These are phyloP conservation scores for Capreolus pygargus DNA, from an alignment of 2,113 vertebrate species.

Conservation along the genomic window DNA sequence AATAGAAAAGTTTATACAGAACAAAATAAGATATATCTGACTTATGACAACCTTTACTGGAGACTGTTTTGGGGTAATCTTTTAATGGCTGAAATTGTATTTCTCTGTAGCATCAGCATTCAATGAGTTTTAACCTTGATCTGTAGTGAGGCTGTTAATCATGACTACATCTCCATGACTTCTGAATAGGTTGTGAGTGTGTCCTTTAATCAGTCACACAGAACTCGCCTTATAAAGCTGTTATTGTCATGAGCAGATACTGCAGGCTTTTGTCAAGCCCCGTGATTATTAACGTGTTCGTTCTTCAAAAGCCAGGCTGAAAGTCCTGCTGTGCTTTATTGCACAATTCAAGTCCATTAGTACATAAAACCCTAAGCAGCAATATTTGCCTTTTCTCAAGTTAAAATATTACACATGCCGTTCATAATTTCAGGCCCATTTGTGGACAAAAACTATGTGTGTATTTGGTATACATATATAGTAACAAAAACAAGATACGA, in stretches of 20 bases:
- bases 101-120: not conserved
- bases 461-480: not conserved
- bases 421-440: not conserved
- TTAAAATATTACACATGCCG: conserved; percentile 11
- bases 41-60: not conserved
- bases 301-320: conserved; percentile 49
- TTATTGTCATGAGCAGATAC: conserved; percentile 58
- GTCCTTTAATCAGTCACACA: conserved; percentile 45
- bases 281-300: conserved; percentile 38
- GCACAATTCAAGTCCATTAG: conserved; percentile 51
- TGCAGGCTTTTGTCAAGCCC: conserved; percentile 47
- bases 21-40: not conserved
- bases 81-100: conserved; percentile 30
- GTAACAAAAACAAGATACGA: not conserved
- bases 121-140: conserved; percentile 13
- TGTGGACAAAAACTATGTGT: not conserved
- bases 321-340: conserved; percentile 55
- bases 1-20: not conserved
- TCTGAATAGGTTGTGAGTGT: conserved; percentile 40
- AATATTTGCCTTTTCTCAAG: conserved; percentile 24
- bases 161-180: conserved; percentile 44
- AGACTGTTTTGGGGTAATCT: not conserved
- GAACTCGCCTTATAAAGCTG: conserved; percentile 62
- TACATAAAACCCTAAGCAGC: conserved; percentile 42
- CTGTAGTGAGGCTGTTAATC: conserved; percentile 31